phyloP scores from a whole-genome alignment of 35 echinoderm and acorn worm species.

The Acanthaster planci region DNA sequence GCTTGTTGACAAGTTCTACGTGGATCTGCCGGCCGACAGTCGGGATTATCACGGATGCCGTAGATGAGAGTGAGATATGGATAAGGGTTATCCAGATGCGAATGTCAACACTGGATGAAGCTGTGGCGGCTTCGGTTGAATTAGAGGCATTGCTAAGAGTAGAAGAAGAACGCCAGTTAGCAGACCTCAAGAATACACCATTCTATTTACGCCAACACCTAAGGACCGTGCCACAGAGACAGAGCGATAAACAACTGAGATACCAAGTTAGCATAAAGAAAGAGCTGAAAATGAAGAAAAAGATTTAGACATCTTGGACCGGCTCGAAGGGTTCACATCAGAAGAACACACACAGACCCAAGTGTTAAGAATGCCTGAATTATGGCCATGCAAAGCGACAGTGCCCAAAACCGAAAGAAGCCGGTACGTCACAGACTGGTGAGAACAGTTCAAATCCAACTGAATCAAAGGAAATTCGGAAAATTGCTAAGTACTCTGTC shows the following conservation, averaged over 20 bases:
- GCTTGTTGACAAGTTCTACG: neutral
- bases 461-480: neutral
- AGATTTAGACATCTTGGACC: neutral
- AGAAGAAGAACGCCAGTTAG: neutral
- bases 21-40: neutral
- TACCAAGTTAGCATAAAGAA: neutral
- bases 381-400: neutral
- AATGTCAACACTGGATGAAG: neutral
- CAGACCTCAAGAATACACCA: neutral
- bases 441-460: neutral
- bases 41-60: neutral
- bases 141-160: neutral
- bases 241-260: neutral
- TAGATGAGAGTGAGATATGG: neutral
- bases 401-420: neutral
- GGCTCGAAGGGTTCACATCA: neutral
- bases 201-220: no score
- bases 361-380: neutral
- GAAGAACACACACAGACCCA: neutral
- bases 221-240: neutral
- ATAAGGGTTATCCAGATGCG: slow-evolving; percentile 9
- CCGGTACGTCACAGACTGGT: neutral
- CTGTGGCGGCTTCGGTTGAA: neutral
- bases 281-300: neutral
- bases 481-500: neutral